Base-by-base conservation (phyloP, 2,888 invertebrate species). In the Yponomeuta plumbellus region DNA sequence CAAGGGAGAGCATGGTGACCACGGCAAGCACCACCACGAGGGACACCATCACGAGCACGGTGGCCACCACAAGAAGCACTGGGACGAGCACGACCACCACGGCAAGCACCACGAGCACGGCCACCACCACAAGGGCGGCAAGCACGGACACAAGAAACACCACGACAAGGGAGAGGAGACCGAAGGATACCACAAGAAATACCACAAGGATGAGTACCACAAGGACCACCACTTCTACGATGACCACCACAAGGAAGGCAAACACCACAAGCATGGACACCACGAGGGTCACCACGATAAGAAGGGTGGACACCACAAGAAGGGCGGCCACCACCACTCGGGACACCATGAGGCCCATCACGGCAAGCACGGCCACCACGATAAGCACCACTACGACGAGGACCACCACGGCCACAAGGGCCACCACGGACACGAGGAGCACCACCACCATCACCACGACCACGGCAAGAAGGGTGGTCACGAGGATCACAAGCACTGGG, bases 151-250 rank as follows among this genome's bases (percentile, higher is more conserved):
- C 77, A 96, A 96, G 80, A 96, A 96, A 77, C 95, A 96, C 58
- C 96, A 96, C 84, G 96, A 96, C 79, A 96, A 96, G 79, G 96
- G 96, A 0, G 95, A 96, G 75, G 95, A 96, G 75, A 95, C 95
- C 64, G 93, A 95, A 70, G 96, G 96, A 11, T 96, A 95, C 82
- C 96, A 97, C 80, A 95, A 96, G 85, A 96, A 96, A 76, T 94
- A 95, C 75, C 95, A 96, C 83, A 97, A 97, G 80, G 96, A 97
- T 78, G 97, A 97, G 80, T 96, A 94, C 83, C 94, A 96, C 77
- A 97, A 97, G 83, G 95, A 96, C 76, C 96, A 96, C 80, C 96
- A 96, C 90, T 97, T 97, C 92, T 97, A 97, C 84, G 96, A 97
- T 74, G 96, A 97, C 79, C 94, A 94, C 78, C 95, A 97, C 84